phyloP scores from a whole-genome alignment of 2,888 invertebrate genomes.

The Tetanocera ferruginea region DNA sequence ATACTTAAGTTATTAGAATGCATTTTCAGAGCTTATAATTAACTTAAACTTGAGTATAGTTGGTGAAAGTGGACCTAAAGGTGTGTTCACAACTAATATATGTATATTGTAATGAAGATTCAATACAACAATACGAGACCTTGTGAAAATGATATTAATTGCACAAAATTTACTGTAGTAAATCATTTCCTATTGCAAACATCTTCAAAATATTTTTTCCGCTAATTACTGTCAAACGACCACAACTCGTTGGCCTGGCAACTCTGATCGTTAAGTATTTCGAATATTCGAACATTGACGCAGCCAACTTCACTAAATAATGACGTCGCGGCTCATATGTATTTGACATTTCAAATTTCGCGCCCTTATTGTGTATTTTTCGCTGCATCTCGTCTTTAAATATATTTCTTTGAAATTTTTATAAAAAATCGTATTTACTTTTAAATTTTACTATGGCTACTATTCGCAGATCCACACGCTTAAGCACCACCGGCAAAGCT shows the following conservation, averaged over 20 bases:
- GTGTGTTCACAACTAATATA: too few relatives aligned
- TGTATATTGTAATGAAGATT: too few relatives aligned
- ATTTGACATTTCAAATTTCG: conserved; percentile 8
- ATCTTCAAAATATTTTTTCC: too few relatives aligned
- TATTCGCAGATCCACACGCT: conserved; percentile 64
- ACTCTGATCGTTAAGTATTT: not conserved
- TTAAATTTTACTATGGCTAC: conserved; percentile 58
- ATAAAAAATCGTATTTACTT: not conserved
- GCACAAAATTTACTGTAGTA: not conserved
- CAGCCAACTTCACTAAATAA: not conserved
- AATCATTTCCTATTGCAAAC: not conserved
- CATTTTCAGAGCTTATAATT: too few relatives aligned
- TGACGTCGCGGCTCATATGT: conserved; percentile 23
- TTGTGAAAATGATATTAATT: too few relatives aligned
- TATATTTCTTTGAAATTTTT: not conserved
- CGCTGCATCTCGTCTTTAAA: not conserved
- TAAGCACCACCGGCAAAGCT: conserved; percentile 58
- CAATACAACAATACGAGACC: too few relatives aligned
- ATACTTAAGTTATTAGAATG: too few relatives aligned
- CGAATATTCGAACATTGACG: not conserved
- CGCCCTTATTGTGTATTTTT: not conserved
- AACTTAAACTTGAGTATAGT: too few relatives aligned
- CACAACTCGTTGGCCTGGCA: not conserved
- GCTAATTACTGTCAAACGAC: too few relatives aligned
- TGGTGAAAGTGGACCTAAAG: too few relatives aligned